These are phyloP conservation scores for Mellilla xanthometata DNA, from an alignment of 2,888 invertebrate genomes.

Conservation along the genomic window DNA sequence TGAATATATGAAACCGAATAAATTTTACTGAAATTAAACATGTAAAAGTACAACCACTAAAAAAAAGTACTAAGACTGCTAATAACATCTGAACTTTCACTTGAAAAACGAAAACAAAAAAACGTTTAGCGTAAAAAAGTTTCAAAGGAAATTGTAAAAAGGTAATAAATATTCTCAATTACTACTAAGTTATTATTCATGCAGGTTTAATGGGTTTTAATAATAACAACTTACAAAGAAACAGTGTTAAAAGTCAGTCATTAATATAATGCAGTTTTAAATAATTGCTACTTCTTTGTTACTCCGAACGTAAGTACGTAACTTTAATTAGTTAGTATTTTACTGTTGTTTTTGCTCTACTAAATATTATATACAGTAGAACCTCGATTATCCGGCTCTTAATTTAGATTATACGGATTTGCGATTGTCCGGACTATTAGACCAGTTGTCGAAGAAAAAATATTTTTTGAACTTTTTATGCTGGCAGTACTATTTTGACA, in stretches of 20 bases:
- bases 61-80: no score
- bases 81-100: no score
- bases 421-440: no score
- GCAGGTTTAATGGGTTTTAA: conserved; percentile 28
- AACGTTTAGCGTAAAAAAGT: background rate
- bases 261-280: conserved; percentile 26
- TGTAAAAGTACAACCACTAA: no score
- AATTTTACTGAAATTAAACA: no score
- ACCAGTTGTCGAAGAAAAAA: no score
- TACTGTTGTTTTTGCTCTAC: background rate
- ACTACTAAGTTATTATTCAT: conserved; percentile 13
- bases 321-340: background rate
- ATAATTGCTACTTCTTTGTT: conserved; percentile 22
- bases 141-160: conserved; percentile 14
- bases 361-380: background rate
- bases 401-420: no score
- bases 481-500: no score
- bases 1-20: no score
- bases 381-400: no score
- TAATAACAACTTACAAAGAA: conserved; percentile 21
- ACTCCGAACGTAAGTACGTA: background rate
- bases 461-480: no score
- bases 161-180: conserved; percentile 28
- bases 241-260: conserved; percentile 25
- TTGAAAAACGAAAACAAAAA: no score